Evolutionary conservation across 2,797 vertebrate genomes (phyloP), one percentile per base, ranked within the genome.

Genomic region (Sciurus carolinensis): DNA sequence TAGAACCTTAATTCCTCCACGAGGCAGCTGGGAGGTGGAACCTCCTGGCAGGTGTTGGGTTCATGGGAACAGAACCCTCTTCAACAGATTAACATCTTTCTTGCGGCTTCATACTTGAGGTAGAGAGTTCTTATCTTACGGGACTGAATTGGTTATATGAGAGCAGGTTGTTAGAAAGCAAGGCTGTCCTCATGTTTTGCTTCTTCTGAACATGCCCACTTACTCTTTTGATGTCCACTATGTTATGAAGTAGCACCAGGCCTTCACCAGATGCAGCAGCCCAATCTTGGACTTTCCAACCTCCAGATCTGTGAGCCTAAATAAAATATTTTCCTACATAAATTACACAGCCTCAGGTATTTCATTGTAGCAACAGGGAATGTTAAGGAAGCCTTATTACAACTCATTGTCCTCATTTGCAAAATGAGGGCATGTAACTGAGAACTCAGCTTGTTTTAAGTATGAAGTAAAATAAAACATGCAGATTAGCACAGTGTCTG

Each of bases 331-430:
- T 52, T 82, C 39, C 26, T 64, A 24, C 28, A 42, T 8, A 72
- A 64, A 52, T 54, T 54, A 54, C 24, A 2, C 14, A 73, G 7
- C 5, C 10, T 73, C 33, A 14, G 8, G n/a, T n/a, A 50, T 39
- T 22, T 71, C 81, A 39, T 52, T 75, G 20, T 30, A 54, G 22
- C 14, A 81, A 52, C 17, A 54, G 44, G 20, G 64, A 75, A 62
- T 44, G 72, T 26, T 5, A 1, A 82, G 33, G 28, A 14, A 66
- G 20, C 44, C 24, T 93, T n/a, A 36, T 80, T 83, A 93, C 93
- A 90, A 93, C 33, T 94, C 3, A 69, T 67, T 84, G 92, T 87
- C 42, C 36, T 94, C 33, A 73, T 82, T 87, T 96, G 4, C 14
- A 62, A 44, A 95, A 89, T 28, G 66, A 81, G 33, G 67, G 62